phyloP scores from a whole-genome alignment of 2,888 invertebrate genomes.

The Parascotia fuliginaria region DNA sequence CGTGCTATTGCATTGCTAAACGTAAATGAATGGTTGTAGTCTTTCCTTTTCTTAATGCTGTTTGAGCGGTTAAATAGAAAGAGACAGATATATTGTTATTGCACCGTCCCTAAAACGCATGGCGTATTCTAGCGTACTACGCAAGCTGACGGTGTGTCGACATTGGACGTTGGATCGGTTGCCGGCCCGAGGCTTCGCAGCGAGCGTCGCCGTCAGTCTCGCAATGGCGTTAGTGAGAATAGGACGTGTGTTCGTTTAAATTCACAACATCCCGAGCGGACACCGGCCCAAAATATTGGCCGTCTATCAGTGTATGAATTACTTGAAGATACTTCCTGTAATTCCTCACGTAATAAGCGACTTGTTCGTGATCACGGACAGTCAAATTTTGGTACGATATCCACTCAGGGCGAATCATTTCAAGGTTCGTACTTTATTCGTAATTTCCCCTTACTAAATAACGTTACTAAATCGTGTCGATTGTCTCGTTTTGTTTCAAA shows the following conservation, averaged over 20 bases:
- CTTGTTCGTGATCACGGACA: conserved; percentile 77
- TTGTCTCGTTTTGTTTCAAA: conserved; percentile 61
- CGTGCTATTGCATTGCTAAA: conserved; percentile 76
- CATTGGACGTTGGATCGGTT: conserved; percentile 84
- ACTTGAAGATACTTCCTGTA: conserved; percentile 76
- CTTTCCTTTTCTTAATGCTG: conserved; percentile 56
- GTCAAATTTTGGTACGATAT: conserved; percentile 86
- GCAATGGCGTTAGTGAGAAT: conserved; percentile 83
- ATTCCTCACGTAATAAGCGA: conserved; percentile 71
- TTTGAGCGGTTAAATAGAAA: conserved; percentile 48
- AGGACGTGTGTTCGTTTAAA: conserved; percentile 81
- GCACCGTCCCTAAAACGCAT: conserved; percentile 61
- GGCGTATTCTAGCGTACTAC: conserved; percentile 82
- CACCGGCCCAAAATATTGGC: conserved; percentile 87
- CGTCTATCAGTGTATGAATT: conserved; percentile 82
- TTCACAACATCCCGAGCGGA: conserved; percentile 83
- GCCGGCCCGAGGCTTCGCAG: conserved; percentile 77
- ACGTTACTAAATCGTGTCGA: conserved; percentile 64
- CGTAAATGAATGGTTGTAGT: conserved; percentile 80
- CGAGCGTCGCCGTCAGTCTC: conserved; percentile 76
- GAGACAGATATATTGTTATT: conserved; percentile 55
- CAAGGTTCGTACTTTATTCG: conserved; percentile 84
- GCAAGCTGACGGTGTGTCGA: conserved; percentile 85
- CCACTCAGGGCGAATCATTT: conserved; percentile 84
- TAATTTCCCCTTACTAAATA: conserved; percentile 82